These are phyloP conservation scores for Mormyrus hasselquistii DNA, from an alignment of 2,797 vertebrate genomes.

Conservation along the genomic window DNA sequence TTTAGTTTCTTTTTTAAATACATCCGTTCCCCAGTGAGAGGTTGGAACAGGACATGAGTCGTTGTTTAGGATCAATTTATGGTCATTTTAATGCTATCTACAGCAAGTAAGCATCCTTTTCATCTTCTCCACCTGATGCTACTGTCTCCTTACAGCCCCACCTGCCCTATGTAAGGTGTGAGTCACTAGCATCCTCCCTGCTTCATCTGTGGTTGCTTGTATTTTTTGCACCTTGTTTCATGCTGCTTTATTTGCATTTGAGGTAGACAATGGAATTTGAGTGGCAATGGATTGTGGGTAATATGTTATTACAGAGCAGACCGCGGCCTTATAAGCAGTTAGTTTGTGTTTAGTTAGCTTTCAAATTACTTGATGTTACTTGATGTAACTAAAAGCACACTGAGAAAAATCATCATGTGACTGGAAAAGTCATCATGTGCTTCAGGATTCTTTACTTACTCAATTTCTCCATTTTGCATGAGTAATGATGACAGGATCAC, in stretches of 20 bases:
- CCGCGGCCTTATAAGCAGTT: not conserved
- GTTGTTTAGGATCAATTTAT: not conserved
- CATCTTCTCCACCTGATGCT: not conserved
- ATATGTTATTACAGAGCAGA: not conserved
- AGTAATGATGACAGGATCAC: not conserved
- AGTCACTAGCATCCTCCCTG: not conserved
- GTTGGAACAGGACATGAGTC: not conserved
- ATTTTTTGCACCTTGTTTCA: not conserved
- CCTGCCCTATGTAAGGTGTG: not conserved
- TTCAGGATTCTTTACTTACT: not conserved
- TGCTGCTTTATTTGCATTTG: not conserved
- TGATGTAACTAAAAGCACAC: not conserved
- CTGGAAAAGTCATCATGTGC: not conserved
- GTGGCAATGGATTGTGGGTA: not conserved
- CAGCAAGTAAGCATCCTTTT: not conserved
- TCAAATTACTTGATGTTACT: not conserved
- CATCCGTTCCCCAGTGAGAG: not conserved
- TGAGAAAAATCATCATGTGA: not conserved
- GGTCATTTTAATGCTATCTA: not conserved
- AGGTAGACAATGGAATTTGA: not conserved
- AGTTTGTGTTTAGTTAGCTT: not conserved
- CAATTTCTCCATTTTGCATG: not conserved
- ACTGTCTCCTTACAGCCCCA: not conserved
- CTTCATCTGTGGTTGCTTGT: not conserved
- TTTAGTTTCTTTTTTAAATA: not conserved